These are phyloP conservation scores for Rotaria socialis DNA, from an alignment of 2,888 invertebrate genomes.

Conservation along the genomic window DNA sequence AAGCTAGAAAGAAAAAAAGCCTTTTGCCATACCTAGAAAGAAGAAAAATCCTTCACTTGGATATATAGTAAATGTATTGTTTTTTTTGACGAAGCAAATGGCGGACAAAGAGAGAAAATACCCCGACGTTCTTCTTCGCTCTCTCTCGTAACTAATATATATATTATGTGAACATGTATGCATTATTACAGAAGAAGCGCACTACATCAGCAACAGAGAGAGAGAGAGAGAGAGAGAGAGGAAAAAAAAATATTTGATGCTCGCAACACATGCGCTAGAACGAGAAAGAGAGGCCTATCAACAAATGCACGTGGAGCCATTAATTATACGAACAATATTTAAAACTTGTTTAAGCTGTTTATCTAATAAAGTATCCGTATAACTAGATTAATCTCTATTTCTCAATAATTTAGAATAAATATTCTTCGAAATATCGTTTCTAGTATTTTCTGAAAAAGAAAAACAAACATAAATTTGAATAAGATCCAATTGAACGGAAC, in stretches of 20 bases:
- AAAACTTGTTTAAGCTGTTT: too few species aligned
- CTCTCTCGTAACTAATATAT: not conserved
- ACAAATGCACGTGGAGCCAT: not conserved
- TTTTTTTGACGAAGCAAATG: conserved; percentile 16
- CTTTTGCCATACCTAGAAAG: not conserved
- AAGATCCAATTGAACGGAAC: too few species aligned
- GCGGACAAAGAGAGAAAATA: not conserved
- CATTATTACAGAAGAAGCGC: not conserved
- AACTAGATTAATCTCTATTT: too few species aligned
- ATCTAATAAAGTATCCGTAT: too few species aligned
- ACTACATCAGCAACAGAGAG: not conserved
- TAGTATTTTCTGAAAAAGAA: too few species aligned
- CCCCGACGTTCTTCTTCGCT: not conserved
- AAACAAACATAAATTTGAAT: too few species aligned
- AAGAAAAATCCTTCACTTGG: not conserved
- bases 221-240: not conserved
- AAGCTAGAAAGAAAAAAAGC: not conserved
- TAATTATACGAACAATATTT: too few species aligned
- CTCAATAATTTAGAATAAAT: too few species aligned
- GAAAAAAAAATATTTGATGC: not conserved
- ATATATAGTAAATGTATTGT: not conserved
- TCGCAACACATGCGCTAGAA: not conserved
- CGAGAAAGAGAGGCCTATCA: not conserved
- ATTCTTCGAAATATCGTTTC: too few species aligned
- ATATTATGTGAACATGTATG: conserved; percentile 10